A percentile compares a stretch with the other conserved stretches of the same genome.
Conservation (phyloP, 1,140 invertebrate species). For the Anthonomus grandis region DNA sequence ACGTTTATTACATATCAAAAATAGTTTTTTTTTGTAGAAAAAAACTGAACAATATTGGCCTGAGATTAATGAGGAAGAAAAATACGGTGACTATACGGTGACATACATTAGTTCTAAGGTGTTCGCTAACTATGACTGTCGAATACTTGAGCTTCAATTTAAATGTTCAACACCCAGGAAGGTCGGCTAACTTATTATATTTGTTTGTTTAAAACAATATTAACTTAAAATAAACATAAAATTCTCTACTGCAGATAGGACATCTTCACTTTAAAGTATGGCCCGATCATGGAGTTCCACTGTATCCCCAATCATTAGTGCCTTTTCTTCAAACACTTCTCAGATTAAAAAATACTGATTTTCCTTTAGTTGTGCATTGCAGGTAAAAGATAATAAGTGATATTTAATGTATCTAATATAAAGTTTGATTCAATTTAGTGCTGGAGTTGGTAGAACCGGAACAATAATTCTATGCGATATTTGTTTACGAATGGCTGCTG, state of each 20-base stretch:
- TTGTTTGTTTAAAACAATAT: no score
- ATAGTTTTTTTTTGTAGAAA: constrained; percentile 28
- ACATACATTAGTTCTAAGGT: constrained; percentile 49
- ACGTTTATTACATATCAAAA: no score
- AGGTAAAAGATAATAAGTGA: no score
- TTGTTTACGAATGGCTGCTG: constrained; percentile 64
- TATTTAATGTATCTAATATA: no score
- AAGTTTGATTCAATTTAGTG: constrained; percentile 54
- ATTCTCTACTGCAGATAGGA: constrained; percentile 31
- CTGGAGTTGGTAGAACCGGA: constrained; percentile 80
- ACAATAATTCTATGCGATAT: constrained; percentile 81
- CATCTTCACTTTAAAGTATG: constrained; percentile 57
- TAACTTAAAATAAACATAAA: no score
- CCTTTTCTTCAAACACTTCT: constrained; percentile 57
- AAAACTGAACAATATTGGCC: constrained; percentile 68
- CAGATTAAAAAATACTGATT: constrained; percentile 49
- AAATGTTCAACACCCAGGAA: constrained; percentile 50
- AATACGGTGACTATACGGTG: constrained; percentile 49
- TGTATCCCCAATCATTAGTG: constrained; percentile 56
- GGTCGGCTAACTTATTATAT: no score
- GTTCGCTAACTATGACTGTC: constrained; percentile 54
- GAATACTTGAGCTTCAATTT: constrained; percentile 53
- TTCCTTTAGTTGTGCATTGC: constrained; percentile 57
- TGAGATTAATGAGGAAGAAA: constrained; percentile 47
- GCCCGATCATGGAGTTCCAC: constrained; percentile 63